Conservation (phyloP, 2,797 vertebrate genomes). For the Centropyge bicolor region DNA sequence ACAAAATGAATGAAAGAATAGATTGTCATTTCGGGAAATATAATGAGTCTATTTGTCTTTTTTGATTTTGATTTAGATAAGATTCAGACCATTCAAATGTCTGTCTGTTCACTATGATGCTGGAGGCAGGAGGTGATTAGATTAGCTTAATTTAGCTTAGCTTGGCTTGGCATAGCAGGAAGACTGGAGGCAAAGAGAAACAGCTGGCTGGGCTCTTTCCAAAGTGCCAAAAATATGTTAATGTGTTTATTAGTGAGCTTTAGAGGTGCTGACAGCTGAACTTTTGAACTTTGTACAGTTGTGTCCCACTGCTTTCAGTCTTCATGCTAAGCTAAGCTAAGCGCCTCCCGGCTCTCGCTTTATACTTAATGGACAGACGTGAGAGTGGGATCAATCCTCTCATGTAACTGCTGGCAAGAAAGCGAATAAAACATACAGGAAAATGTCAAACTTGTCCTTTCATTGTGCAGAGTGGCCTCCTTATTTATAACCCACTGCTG, state of each 20-base stretch:
- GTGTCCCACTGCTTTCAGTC: neutral
- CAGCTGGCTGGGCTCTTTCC: neutral
- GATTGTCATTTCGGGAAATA: neutral
- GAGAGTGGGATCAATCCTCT: neutral
- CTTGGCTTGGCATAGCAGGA: neutral
- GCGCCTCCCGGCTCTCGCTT: neutral
- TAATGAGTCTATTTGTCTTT: neutral
- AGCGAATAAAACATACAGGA: neutral
- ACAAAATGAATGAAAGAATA: neutral
- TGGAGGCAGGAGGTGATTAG: neutral
- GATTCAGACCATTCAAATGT: neutral
- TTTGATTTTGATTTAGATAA: neutral
- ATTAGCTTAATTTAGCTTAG: neutral
- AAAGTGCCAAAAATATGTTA: neutral
- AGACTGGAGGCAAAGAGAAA: neutral
- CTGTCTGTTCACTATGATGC: neutral
- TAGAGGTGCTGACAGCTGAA: neutral
- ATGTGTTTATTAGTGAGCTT: neutral
- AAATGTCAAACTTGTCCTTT: neutral
- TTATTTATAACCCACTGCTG: neutral
- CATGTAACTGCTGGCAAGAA: neutral
- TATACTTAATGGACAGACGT: neutral
- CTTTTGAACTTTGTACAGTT: neutral
- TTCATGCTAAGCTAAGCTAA: neutral
- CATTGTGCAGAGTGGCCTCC: neutral